phyloP scores from a whole-genome alignment of 2,113 vertebrate genomes.

The Plestiodon gilberti region DNA sequence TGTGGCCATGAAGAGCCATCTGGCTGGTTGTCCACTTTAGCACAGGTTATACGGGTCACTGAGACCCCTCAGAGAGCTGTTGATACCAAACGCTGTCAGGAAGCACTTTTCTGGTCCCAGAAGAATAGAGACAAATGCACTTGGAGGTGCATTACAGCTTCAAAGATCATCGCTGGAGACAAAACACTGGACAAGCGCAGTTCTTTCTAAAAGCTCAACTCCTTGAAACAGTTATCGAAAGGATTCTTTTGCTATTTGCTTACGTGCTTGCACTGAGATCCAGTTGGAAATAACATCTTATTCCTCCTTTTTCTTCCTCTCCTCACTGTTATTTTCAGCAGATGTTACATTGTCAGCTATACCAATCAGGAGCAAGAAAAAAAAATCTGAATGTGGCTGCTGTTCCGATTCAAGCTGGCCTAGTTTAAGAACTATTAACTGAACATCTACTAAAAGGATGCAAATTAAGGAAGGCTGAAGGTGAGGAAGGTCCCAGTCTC shows the following conservation, averaged over 20 bases:
- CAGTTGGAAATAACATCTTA: neutral
- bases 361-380: neutral
- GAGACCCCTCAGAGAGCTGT: conserved; percentile 72
- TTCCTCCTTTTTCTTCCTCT: neutral
- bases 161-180: conserved; percentile 52
- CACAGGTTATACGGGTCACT: conserved; percentile 80
- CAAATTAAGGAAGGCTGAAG: neutral
- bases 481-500: neutral
- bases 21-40: conserved; percentile 78
- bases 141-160: conserved; percentile 62
- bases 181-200: conserved; percentile 54
- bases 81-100: conserved; percentile 71
- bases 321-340: neutral
- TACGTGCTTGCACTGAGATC: neutral
- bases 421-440: neutral
- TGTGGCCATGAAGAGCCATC: conserved; percentile 74
- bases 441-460: neutral
- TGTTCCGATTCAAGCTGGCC: neutral
- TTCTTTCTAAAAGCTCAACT: conserved; percentile 31
- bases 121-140: conserved; percentile 56
- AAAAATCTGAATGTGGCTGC: neutral
- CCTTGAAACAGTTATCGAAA: conserved; percentile 11
- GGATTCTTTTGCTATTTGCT: conserved; percentile 13
- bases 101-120: conserved; percentile 74
- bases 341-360: neutral